These are phyloP conservation scores for Drosophila nigritarsus DNA, from an alignment of 2,888 invertebrate species.

Conservation along the genomic window DNA sequence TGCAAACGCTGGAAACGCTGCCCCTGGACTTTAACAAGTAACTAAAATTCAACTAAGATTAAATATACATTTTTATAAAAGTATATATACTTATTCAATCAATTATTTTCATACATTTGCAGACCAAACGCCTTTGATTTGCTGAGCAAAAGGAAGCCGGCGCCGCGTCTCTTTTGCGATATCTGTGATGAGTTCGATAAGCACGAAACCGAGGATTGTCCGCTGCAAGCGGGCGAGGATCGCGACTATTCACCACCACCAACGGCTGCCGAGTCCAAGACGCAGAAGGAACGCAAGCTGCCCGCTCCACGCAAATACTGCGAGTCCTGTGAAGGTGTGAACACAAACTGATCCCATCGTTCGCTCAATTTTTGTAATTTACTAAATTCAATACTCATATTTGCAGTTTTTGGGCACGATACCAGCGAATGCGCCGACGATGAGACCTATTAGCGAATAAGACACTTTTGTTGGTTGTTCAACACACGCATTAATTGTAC, in stretches of 20 bases:
- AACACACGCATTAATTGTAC: conserved; percentile 7
- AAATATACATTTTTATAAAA: neutral
- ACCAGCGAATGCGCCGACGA: conserved; percentile 94
- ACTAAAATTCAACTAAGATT: conserved; percentile 52
- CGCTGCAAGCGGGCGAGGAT: conserved; percentile 90
- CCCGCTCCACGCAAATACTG: conserved; percentile 92
- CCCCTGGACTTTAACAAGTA: conserved; percentile 86
- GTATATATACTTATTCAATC: neutral
- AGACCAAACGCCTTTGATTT: conserved; percentile 86
- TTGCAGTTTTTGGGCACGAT: conserved; percentile 93
- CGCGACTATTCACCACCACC: conserved; percentile 81
- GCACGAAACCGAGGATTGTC: conserved; percentile 99
- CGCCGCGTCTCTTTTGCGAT: conserved; percentile 97
- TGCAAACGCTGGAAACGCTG: conserved; percentile 90
- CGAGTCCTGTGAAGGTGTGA: conserved; percentile 94
- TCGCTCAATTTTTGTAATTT: neutral
- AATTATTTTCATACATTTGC: conserved; percentile 13
- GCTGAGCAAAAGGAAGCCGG: conserved; percentile 85
- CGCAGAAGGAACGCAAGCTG: conserved; percentile 82
- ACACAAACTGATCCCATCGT: neutral
- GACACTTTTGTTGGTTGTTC: conserved; percentile 42
- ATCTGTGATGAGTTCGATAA: conserved; percentile 98
- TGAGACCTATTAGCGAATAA: conserved; percentile 67
- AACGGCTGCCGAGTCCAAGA: conserved; percentile 58
- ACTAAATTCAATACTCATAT: conserved; percentile 2